A percentile compares a stretch with the other conserved stretches of the same genome.
These are phyloP conservation scores for Meloidogyne chitwoodi DNA, from an alignment of 1,140 invertebrate species.

Conservation along the genomic window DNA sequence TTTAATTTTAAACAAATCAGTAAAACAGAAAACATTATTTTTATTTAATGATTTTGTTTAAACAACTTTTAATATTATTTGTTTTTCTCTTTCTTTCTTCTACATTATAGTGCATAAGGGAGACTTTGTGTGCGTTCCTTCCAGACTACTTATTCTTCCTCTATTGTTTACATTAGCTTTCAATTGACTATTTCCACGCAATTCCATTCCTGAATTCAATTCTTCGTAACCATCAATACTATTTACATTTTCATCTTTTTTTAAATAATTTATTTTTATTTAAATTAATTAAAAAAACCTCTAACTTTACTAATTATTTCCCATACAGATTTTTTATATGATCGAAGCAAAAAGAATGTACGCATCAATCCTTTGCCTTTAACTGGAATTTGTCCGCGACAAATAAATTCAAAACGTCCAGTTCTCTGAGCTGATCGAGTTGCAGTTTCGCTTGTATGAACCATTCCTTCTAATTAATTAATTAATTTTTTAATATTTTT, in stretches of 20 bases:
- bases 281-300: slow-evolving; percentile 27
- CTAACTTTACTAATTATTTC: slow-evolving; percentile 50
- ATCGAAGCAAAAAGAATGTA: slow-evolving; percentile 49
- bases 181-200: slow-evolving; percentile 3
- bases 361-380: slow-evolving; percentile 59
- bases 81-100: no score
- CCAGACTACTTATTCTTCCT: background rate
- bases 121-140: background rate
- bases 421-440: slow-evolving; percentile 45
- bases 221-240: slow-evolving; percentile 58
- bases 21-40: no score
- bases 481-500: background rate
- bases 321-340: slow-evolving; percentile 56
- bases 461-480: slow-evolving; percentile 7
- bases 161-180: background rate
- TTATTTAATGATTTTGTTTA: no score
- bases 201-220: slow-evolving; percentile 42
- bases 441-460: slow-evolving; percentile 55
- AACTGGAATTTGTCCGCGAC: slow-evolving; percentile 55
- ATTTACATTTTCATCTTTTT: slow-evolving; percentile 46
- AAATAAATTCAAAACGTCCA: slow-evolving; percentile 55
- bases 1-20: background rate
- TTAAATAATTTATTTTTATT: slow-evolving; percentile 3
- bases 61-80: no score
- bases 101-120: background rate